A percentile compares a stretch with the other conserved stretches of the same genome.
Conservation (phyloP, 35 echinoderm and acorn worm species). For the Chiridota heheva region DNA sequence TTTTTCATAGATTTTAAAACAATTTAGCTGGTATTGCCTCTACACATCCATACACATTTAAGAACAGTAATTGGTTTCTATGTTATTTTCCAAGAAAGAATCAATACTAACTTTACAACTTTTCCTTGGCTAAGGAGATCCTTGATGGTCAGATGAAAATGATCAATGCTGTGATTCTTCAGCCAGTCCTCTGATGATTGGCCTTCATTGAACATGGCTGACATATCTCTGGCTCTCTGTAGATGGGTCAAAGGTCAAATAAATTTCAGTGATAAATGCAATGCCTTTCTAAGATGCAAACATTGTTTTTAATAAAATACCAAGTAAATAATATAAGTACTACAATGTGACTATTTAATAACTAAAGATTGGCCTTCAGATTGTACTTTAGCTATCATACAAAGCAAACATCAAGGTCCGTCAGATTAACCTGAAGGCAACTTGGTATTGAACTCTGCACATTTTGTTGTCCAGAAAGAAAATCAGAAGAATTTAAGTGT, state of each 20-base stretch:
- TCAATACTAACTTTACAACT: constrained; percentile 80
- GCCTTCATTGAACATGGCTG: constrained; percentile 93
- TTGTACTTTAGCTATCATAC: background rate
- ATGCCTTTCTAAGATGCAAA: background rate
- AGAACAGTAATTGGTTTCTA: no score
- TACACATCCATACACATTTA: no score
- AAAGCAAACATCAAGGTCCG: background rate
- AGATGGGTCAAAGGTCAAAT: background rate
- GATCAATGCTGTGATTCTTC: constrained; percentile 70
- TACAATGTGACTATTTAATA: background rate
- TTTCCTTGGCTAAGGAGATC: constrained; percentile 74
- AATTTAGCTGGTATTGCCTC: no score
- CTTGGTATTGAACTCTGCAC: no score
- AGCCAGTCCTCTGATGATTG: constrained; percentile 94
- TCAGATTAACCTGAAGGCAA: no score
- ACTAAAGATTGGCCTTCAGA: background rate
- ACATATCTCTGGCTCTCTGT: constrained; percentile 93
- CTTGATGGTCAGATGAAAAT: constrained; percentile 87
- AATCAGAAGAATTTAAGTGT: no score
- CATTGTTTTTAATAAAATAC: background rate
- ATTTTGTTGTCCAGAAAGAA: no score
- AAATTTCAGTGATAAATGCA: background rate
- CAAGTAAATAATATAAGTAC: background rate
- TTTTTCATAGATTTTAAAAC: no score
- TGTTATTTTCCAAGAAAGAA: no score